Conservation (phyloP, 2,797 vertebrate genomes). For the Salarias fasciatus region DNA sequence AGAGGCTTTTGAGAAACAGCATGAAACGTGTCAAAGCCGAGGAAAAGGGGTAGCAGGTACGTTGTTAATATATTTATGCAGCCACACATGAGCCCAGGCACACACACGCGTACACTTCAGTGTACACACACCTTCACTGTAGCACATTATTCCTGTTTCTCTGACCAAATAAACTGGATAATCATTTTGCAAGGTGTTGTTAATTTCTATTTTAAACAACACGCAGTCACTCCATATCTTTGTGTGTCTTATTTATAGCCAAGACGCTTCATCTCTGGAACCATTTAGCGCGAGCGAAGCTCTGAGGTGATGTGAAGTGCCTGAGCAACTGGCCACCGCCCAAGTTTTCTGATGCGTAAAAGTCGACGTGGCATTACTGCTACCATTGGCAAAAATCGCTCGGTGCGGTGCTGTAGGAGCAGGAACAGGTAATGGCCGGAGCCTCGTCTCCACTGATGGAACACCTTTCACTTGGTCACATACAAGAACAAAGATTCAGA, state of each 20-base stretch:
- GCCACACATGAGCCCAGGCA: neutral
- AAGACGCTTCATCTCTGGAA: conserved; percentile 5
- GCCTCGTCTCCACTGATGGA: conserved; percentile 17
- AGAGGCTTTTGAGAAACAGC: conserved; percentile 15
- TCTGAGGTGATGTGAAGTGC: conserved; percentile 46
- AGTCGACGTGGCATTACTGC: conserved; percentile 66
- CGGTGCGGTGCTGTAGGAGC: conserved; percentile 22
- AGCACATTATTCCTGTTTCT: neutral
- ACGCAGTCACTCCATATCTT: neutral
- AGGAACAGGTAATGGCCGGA: conserved; percentile 31
- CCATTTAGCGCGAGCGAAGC: conserved; percentile 32
- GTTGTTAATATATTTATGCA: conserved; percentile 3
- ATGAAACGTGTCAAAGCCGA: neutral
- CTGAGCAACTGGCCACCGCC: conserved; percentile 52
- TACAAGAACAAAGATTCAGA: neutral
- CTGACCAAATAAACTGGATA: neutral
- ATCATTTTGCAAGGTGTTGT: conserved; percentile 1
- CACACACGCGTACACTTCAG: neutral
- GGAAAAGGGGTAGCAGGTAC: neutral
- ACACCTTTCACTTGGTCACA: conserved; percentile 7
- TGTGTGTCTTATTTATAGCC: conserved; percentile 8
- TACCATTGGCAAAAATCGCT: conserved; percentile 44
- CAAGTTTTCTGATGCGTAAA: conserved; percentile 63
- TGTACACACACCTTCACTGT: conserved; percentile 5
- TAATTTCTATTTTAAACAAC: neutral